These are phyloP conservation scores for Drosophila stalkeri DNA, from an alignment of 2,888 invertebrate genomes.

Conservation along the genomic window DNA sequence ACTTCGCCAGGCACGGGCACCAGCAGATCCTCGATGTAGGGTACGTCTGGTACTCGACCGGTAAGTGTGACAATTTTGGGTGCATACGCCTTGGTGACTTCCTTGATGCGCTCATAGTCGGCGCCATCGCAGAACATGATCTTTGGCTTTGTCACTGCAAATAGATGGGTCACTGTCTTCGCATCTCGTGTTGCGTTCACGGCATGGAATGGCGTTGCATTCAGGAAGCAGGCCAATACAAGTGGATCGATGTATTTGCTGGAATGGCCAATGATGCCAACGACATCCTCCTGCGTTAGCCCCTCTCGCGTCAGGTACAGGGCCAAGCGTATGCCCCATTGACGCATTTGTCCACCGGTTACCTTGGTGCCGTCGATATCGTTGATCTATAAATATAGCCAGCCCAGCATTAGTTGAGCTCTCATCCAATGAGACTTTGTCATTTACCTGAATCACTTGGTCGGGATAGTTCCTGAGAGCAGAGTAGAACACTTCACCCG, in stretches of 20 bases:
- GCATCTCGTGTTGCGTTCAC: constrained; percentile 48
- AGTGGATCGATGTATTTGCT: constrained; percentile 48
- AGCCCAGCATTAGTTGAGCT: constrained; percentile 8
- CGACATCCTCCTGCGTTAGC: constrained; percentile 50
- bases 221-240: constrained; percentile 45
- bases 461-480: constrained; percentile 41
- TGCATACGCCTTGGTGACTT: constrained; percentile 49
- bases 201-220: constrained; percentile 61
- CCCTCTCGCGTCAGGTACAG: constrained; percentile 46
- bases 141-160: constrained; percentile 60
- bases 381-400: constrained; percentile 44
- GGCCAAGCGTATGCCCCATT: constrained; percentile 46
- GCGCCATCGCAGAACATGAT: constrained; percentile 70
- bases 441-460: constrained; percentile 55
- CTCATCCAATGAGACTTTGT: too few species aligned
- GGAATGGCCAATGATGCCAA: constrained; percentile 44
- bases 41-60: constrained; percentile 46
- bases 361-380: constrained; percentile 47
- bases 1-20: constrained; percentile 39
- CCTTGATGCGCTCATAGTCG: constrained; percentile 56
- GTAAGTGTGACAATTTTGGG: constrained; percentile 54
- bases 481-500: constrained; percentile 32
- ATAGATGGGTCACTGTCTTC: constrained; percentile 42
- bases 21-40: constrained; percentile 50
- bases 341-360: constrained; percentile 37